Base-by-base conservation (phyloP, 2,888 invertebrate genomes). In the Lepidonotus clava region DNA sequence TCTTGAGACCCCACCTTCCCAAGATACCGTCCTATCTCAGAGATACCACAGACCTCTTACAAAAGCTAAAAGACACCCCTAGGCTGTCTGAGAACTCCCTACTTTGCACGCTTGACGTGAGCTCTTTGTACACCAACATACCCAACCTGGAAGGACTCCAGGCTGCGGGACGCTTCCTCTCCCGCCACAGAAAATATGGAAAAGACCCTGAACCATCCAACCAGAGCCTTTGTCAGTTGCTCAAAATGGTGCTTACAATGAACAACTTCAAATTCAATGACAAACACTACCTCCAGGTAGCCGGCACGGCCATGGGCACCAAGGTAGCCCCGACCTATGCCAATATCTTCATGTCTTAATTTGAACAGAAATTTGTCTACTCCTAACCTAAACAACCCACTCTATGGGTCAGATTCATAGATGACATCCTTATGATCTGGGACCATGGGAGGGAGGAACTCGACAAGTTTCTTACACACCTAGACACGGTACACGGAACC, bases 41-140 rank as follows among this genome's bases (percentile, higher is more conserved):
- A 28, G 83, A 83, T 51, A 83, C 83, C 28, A 46, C 46, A 11
- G 83, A 83, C 28, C n/a, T 83, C 14, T 21, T 83, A 21, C 1
- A 21, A 0, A 41, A 46, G 46, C 1, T 83, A n/a, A 14, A 41
- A 41, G 6, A 1, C 14, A 24, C 46, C 6, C 46, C 28, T 1
- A n/a, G 46, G 8, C 28, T 46, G 21, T 32, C 41, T 1, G 21
- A 41, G 51, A n/a, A 21, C 24, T 41, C 32, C 28, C n/a, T 83
- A 5, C 32, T 83, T 1, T 41, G 32, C 1, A 83, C 46, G 24
- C 51, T 83, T 14, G 83, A 83, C 51, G 83, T 83, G 1, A 83
- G 46, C 34, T 41, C 83, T 8, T 34, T 83, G 4, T 83, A 83
- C 21, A 83, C 83, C 14, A 83, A 83, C 28, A 83, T 83, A 14